Evolutionary conservation across 2,797 vertebrate genomes (phyloP).

Genomic region (Threskiornis aethiopicus): DNA sequence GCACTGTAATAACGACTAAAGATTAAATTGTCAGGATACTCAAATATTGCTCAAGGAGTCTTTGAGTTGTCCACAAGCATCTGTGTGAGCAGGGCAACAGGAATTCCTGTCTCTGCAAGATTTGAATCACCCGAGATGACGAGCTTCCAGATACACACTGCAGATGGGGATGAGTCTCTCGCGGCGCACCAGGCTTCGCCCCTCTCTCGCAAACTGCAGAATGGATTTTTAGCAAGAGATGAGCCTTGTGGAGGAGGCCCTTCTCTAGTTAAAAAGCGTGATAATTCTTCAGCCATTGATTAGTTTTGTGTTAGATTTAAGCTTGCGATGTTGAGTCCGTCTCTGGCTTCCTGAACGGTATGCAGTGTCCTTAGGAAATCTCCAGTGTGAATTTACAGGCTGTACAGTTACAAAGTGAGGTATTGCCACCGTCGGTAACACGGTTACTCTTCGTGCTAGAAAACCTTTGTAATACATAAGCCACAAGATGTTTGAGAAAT

Average conservation of each 20-base stretch:
- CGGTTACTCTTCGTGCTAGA: background rate
- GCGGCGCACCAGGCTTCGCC: background rate
- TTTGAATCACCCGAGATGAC: background rate
- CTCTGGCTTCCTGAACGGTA: background rate
- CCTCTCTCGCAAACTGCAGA: background rate
- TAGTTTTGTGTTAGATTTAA: background rate
- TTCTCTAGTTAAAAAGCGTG: background rate
- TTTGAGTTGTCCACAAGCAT: background rate
- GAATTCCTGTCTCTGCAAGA: background rate
- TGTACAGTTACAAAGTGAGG: background rate
- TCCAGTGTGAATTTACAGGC: background rate
- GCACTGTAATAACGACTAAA: background rate
- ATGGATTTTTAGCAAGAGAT: rapidly evolving
- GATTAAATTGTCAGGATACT: background rate
- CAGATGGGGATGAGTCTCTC: background rate
- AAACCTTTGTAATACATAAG: background rate
- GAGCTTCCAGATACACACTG: background rate
- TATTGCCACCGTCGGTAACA: background rate
- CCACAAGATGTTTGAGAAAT: background rate
- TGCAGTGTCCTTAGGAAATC: background rate
- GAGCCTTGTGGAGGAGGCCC: background rate
- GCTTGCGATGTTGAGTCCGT: background rate
- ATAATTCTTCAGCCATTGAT: background rate
- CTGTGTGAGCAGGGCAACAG: background rate
- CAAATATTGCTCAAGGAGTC: background rate